These are phyloP conservation scores for Drosophila saltans DNA, from an alignment of 1,140 invertebrate species.

Conservation along the genomic window DNA sequence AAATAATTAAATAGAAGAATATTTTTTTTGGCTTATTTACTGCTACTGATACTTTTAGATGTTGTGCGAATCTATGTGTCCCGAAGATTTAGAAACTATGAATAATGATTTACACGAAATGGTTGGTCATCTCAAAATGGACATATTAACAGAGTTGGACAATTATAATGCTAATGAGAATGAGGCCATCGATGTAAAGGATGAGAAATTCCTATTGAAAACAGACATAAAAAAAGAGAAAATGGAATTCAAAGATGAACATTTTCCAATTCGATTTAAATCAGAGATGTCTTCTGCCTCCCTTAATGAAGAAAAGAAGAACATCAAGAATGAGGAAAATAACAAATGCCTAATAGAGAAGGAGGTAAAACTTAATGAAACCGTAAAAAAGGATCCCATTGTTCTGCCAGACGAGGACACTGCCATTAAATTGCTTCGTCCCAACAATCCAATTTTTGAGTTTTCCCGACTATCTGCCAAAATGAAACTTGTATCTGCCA, in stretches of 20 bases:
- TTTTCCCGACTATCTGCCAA: slow-evolving; percentile 37
- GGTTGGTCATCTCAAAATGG: slow-evolving; percentile 11
- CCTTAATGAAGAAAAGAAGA: too few relatives aligned
- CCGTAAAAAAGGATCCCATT: neutral
- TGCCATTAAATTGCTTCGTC: slow-evolving; percentile 30
- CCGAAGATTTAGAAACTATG: slow-evolving; percentile 23
- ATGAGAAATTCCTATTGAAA: neutral
- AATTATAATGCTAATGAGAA: slow-evolving; percentile 12
- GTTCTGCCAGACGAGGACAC: slow-evolving; percentile 3
- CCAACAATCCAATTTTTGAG: slow-evolving; percentile 56
- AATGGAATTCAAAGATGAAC: neutral
- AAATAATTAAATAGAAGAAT: neutral
- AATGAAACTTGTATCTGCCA: slow-evolving; percentile 27
- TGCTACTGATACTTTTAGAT: slow-evolving; percentile 17
- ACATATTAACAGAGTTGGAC: slow-evolving; percentile 28
- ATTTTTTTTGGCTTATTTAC: neutral
- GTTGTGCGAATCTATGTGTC: slow-evolving; percentile 19
- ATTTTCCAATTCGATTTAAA: neutral
- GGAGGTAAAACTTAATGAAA: neutral
- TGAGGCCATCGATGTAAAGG: neutral
- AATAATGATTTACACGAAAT: slow-evolving; percentile 3
- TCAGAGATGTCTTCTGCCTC: neutral
- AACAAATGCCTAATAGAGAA: neutral
- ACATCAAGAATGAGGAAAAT: neutral
- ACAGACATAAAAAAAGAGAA: neutral